Percentiles rank a stretch among this genome's conserved stretches.
Conservation (phyloP, 1,140 invertebrate species). For the Triops longicaudatus region DNA sequence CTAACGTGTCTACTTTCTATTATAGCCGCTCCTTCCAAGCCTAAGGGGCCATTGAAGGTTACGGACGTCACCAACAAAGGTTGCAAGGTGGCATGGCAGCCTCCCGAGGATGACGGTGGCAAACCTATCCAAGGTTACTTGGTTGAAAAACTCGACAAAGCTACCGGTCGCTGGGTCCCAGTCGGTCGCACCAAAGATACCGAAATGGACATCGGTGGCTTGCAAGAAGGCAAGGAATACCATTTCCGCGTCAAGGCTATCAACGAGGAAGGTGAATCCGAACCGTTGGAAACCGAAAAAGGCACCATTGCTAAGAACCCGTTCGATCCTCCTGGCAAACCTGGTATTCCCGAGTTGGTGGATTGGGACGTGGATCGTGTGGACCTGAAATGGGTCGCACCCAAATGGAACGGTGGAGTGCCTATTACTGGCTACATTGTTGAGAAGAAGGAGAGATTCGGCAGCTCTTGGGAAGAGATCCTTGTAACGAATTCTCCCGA, state of each 20-base stretch:
- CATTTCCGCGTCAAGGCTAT: constrained; percentile 95
- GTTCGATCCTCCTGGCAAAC: constrained; percentile 79
- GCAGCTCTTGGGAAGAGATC: constrained; percentile 78
- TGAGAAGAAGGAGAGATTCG: constrained; percentile 91
- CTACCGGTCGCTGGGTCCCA: constrained; percentile 86
- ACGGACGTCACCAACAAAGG: constrained; percentile 83
- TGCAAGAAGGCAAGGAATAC: constrained; percentile 89
- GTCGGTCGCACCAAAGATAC: constrained; percentile 74
- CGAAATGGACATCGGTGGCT: constrained; percentile 81
- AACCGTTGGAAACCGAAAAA: constrained; percentile 81
- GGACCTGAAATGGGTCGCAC: constrained; percentile 86
- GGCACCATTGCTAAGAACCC: constrained; percentile 86
- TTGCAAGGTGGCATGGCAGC: constrained; percentile 91
- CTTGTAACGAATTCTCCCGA: constrained; percentile 68
- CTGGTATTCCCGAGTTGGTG: constrained; percentile 73
- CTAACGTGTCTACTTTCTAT: not conserved
- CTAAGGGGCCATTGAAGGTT: constrained; percentile 85
- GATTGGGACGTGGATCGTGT: constrained; percentile 92
- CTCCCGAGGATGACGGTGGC: constrained; percentile 96
- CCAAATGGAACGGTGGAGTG: constrained; percentile 80
- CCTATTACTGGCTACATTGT: constrained; percentile 93
- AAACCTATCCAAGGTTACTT: constrained; percentile 91
- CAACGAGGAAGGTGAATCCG: constrained; percentile 95
- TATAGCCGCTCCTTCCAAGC: constrained; percentile 64
- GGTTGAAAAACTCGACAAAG: constrained; percentile 91